Conservation (phyloP, 1,140 invertebrate species). For the Sinonovacula constricta region DNA sequence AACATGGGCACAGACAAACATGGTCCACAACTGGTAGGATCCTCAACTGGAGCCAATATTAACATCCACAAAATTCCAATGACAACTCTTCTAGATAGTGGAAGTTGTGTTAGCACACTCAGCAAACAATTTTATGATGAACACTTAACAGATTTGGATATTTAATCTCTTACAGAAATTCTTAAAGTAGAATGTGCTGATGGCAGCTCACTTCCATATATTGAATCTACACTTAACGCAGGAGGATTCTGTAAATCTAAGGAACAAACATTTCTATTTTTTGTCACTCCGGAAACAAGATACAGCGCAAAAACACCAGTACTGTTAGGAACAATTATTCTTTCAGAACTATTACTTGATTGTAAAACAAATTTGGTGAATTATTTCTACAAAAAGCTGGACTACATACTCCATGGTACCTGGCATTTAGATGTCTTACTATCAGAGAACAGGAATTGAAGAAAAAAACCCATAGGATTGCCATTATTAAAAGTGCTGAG, state of each 20-base stretch:
- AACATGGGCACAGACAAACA: conserved; percentile 14
- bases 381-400: conserved; percentile 22
- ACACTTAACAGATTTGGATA: conserved; percentile 9
- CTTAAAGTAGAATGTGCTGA: conserved; percentile 36
- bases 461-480: conserved; percentile 1
- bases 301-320: conserved; percentile 11
- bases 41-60: background rate
- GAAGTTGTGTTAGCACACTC: conserved; percentile 14
- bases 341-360: background rate
- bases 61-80: background rate
- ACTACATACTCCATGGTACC: conserved; percentile 11
- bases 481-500: conserved; percentile 10
- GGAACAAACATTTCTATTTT: conserved; percentile 2
- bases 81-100: conserved; percentile 21
- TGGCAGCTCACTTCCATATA: conserved; percentile 17
- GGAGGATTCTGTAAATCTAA: background rate
- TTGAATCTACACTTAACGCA: conserved; percentile 7
- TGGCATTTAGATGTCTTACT: conserved; percentile 12
- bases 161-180: background rate
- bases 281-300: background rate
- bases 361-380: conserved; percentile 5
- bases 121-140: conserved; percentile 20
- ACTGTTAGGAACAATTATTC: conserved; percentile 10
- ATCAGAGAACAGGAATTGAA: conserved; percentile 16
- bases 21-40: conserved; percentile 15